These are phyloP conservation scores for Caenorhabditis brenneri DNA, from an alignment of 1,140 invertebrate genomes.

Conservation along the genomic window DNA sequence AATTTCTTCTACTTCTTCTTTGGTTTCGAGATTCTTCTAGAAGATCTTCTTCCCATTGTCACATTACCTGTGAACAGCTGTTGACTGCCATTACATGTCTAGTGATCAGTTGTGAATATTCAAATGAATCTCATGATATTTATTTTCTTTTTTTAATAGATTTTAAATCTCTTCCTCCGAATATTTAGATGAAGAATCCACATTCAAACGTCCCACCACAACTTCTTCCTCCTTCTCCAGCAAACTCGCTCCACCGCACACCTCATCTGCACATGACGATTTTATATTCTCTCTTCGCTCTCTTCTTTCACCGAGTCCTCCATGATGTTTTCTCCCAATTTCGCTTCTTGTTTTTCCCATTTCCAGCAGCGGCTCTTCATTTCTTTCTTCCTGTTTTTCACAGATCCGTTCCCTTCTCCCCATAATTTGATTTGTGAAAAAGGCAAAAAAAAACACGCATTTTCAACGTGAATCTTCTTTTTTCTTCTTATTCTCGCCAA, in stretches of 20 bases:
- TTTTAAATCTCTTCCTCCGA: neutral
- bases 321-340: neutral
- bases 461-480: too few relatives aligned
- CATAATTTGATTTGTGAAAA: neutral
- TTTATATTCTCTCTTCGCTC: neutral
- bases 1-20: neutral
- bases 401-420: neutral
- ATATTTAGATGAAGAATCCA: neutral
- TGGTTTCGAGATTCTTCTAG: neutral
- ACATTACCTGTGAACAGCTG: neutral
- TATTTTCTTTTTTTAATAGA: too few relatives aligned
- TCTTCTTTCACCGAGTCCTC: neutral
- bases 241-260: neutral
- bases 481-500: neutral
- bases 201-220: neutral
- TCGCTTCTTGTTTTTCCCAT: neutral
- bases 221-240: neutral
- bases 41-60: neutral
- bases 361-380: too few relatives aligned
- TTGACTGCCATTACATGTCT: neutral
- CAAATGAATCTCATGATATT: neutral
- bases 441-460: too few relatives aligned
- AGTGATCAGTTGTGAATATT: neutral
- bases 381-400: too few relatives aligned
- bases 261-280: conserved; percentile 30